Evolutionary conservation across 2,797 vertebrate species (phyloP).

Genomic region (Discoglossus pictus): DNA sequence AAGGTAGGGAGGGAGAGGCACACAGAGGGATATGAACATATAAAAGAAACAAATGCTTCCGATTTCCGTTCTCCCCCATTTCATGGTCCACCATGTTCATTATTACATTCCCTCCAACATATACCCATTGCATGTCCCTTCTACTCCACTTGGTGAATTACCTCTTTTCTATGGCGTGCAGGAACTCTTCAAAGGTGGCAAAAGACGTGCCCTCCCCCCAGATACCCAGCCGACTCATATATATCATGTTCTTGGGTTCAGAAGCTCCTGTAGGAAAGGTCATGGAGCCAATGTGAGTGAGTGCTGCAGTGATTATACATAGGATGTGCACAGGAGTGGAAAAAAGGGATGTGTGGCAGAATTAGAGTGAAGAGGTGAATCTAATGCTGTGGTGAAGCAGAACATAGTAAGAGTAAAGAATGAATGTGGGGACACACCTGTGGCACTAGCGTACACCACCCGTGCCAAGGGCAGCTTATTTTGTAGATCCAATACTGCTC

Average conservation of each 20-base stretch:
- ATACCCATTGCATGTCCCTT: background rate
- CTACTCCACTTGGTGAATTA: constrained; percentile 53
- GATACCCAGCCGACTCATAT: constrained; percentile 98
- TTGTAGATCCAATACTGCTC: constrained; percentile 95
- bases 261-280: constrained; percentile 84
- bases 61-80: too few relatives aligned
- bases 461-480: constrained; percentile 91
- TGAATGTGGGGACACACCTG: constrained; percentile 76
- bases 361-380: background rate
- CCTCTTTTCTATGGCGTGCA: constrained; percentile 96
- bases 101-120: too few relatives aligned
- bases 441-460: constrained; percentile 97
- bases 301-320: too few relatives aligned
- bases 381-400: background rate
- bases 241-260: constrained; percentile 99
- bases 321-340: background rate
- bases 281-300: constrained; percentile 3
- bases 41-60: too few relatives aligned
- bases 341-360: background rate
- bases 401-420: too few relatives aligned
- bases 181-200: constrained; percentile 91
- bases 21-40: too few relatives aligned
- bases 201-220: constrained; percentile 98
- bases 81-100: too few relatives aligned
- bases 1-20: too few relatives aligned